Evolutionary conservation across 2,888 invertebrate genomes (phyloP), one percentile per base, ranked within the genome.

Genomic region (Aphodius sticticus): DNA sequence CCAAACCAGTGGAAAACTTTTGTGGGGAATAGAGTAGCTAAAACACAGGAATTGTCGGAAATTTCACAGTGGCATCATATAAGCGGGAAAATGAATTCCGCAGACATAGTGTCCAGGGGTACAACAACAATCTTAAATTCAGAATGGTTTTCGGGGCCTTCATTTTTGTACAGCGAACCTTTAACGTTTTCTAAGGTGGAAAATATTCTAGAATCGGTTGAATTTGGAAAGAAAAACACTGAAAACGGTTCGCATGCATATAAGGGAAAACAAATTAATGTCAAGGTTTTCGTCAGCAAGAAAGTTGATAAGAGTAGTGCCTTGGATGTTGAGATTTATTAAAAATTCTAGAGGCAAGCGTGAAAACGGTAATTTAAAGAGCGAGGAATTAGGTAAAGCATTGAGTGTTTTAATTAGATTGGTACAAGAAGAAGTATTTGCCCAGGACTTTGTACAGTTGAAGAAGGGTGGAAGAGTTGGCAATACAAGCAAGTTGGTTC

Each of bases 71-170:
- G 82, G 82, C 69, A 71, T 15, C 79, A 83, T 70, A 76, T 83
- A 6, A n/a, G 6, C 16, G 70, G 79, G 6, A 16, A 16, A 16
- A 80, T 81, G 5, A 83, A 83, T 71, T 80, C 82, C 36, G 81
- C 81, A 0, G 82, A 81, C 16, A 35, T 80, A 0, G 77, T 80
- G 7, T 82, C 81, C 6, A 77, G 83, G 1, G 82, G 82, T 26
- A 26, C 26, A 1, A 26, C 26, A 2, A 2, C 3, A 26, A 26
- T 26, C 2, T 26, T 26, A 26, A 26, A 26, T 1, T 1, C 26
- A 26, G 26, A 26, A 26, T 26, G 26, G 26, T 26, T 26, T 26
- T 26, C 26, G 1, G 26, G 26, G 1, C 26, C 1, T 2, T 26
- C 26, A 1, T 26, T 26, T 26, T 5, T 80, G 75, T 69, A 75